Conservation (phyloP, 1,140 invertebrate species). For the Temnothorax nylanderi region DNA sequence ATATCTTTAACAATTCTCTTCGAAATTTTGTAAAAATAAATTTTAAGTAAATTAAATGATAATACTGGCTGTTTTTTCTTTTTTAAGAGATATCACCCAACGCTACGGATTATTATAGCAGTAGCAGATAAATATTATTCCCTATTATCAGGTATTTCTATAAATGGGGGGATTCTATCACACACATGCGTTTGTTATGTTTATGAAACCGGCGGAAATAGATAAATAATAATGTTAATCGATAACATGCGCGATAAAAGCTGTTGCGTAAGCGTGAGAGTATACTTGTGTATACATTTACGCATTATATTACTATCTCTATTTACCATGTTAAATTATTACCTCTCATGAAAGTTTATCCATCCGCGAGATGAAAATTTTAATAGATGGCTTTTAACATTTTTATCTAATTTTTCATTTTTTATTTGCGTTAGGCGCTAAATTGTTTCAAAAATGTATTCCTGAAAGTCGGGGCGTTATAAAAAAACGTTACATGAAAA, state of each 20-base stretch:
- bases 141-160: neutral
- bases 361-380: constrained; percentile 24
- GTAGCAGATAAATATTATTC: neutral
- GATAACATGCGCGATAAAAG: constrained; percentile 35
- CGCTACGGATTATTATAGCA: neutral
- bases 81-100: neutral
- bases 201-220: constrained; percentile 43
- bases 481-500: neutral
- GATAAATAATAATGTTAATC: constrained; percentile 37
- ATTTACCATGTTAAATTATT: constrained; percentile 51
- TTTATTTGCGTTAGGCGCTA: neutral
- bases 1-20: neutral
- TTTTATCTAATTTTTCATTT: constrained; percentile 12
- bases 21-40: neutral
- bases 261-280: constrained; percentile 19
- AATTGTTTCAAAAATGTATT: constrained; percentile 22
- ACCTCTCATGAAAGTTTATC: constrained; percentile 26
- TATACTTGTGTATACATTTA: constrained; percentile 23
- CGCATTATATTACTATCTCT: constrained; percentile 11
- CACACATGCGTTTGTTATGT: constrained; percentile 26
- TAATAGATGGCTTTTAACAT: constrained; percentile 16
- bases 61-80: neutral
- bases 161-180: neutral
- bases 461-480: neutral
- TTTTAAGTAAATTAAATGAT: neutral